Evolutionary conservation across 2,113 vertebrate species (phyloP).

Genomic region (Tachysurus vachellii): DNA sequence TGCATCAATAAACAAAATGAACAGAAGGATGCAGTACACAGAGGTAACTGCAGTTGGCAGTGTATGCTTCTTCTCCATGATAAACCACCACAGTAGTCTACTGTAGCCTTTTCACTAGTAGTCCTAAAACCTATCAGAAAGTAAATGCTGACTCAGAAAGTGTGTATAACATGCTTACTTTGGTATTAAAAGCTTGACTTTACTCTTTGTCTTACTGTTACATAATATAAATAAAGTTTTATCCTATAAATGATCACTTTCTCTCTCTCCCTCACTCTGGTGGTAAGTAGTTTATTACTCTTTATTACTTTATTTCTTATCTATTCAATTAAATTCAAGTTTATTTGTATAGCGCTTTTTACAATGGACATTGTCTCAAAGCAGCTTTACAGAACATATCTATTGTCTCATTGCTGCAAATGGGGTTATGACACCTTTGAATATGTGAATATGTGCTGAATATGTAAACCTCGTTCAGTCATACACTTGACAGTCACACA

Average conservation of each 20-base stretch:
- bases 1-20: slow-evolving; percentile 9
- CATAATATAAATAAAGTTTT: not conserved
- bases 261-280: not conserved
- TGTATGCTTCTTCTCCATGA: slow-evolving; percentile 24
- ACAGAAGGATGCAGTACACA: slow-evolving; percentile 16
- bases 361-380: no score
- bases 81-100: not conserved
- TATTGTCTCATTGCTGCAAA: slow-evolving; percentile 17
- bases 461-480: not conserved
- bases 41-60: slow-evolving; percentile 54
- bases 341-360: no score
- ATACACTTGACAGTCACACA: not conserved
- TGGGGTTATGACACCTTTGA: slow-evolving; percentile 6
- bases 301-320: slow-evolving; percentile 28
- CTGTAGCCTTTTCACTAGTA: not conserved
- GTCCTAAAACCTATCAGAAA: not conserved
- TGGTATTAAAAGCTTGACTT: not conserved
- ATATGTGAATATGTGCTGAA: not conserved
- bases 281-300: not conserved
- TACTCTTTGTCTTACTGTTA: not conserved
- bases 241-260: not conserved
- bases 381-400: no score
- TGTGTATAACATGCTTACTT: not conserved
- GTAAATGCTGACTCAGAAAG: not conserved
- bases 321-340: no score